Evolutionary conservation across 2,113 vertebrate species (phyloP).

Genomic region (Sprattus sprattus): DNA sequence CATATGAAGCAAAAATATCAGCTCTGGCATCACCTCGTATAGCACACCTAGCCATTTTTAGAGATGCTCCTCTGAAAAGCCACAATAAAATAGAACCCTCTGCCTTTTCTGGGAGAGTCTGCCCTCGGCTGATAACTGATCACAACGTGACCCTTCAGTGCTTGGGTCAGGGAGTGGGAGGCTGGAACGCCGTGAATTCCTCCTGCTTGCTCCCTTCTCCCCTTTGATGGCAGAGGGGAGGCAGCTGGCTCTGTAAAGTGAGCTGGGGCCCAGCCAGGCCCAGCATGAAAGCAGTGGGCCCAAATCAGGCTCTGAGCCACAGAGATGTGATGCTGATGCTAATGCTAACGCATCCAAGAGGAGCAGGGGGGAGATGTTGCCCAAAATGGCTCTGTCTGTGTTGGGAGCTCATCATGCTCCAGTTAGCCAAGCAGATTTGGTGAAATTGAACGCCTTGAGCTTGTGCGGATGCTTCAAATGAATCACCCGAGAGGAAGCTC

Average conservation of each 20-base stretch:
- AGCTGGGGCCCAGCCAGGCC: not conserved
- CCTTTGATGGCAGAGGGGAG: constrained; percentile 21
- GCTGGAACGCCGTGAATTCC: not conserved
- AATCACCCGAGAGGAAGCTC: not conserved
- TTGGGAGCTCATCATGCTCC: not conserved
- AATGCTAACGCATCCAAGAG: not conserved
- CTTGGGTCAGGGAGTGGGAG: not conserved
- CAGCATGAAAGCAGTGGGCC: constrained; percentile 34
- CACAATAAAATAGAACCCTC: not conserved
- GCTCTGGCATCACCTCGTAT: not conserved
- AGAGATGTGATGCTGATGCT: not conserved
- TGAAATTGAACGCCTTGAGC: not conserved
- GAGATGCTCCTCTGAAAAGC: not conserved
- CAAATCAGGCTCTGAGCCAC: constrained; percentile 26
- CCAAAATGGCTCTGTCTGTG: not conserved
- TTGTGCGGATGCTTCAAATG: not conserved
- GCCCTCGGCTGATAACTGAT: not conserved
- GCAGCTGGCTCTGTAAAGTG: constrained; percentile 33
- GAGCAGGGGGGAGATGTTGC: not conserved
- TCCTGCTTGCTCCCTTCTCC: not conserved
- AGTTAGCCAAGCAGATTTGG: not conserved
- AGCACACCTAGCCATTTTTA: not conserved
- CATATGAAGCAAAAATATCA: not conserved
- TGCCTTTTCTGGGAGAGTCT: not conserved
- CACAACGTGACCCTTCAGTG: not conserved